Percentiles rank a stretch among this genome's conserved stretches.
Evolutionary conservation across 53 echinoderm and acorn worm species (phyloP).

Genomic region (Luidia sarsii): DNA sequence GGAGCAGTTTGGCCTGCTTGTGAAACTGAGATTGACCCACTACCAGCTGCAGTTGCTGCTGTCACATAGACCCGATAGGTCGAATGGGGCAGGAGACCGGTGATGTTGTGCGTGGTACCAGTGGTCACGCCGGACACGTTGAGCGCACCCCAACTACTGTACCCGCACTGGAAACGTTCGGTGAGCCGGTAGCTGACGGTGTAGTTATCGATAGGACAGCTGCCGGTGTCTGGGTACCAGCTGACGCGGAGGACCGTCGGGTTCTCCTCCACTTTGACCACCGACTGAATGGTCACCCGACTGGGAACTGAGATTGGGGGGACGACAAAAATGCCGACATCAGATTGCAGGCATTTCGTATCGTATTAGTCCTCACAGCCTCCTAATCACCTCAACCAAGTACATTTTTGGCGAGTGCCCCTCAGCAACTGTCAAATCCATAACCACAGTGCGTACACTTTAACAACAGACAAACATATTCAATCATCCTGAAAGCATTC

Average conservation of each 20-base stretch:
- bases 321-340: too few relatives aligned
- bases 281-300: neutral
- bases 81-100: constrained; percentile 46
- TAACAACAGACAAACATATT: too few relatives aligned
- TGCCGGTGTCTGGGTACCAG: constrained; percentile 16
- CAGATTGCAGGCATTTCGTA: too few relatives aligned
- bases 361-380: too few relatives aligned
- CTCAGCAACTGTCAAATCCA: too few relatives aligned
- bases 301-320: constrained; percentile 22
- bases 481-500: too few relatives aligned
- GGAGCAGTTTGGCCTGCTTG: too few relatives aligned
- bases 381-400: too few relatives aligned
- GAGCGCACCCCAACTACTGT: too few relatives aligned
- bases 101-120: neutral
- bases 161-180: constrained; percentile 6
- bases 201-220: constrained; percentile 33
- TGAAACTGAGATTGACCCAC: too few relatives aligned
- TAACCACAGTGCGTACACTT: too few relatives aligned
- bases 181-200: constrained; percentile 11
- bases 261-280: neutral
- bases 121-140: neutral
- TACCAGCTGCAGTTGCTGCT: constrained; percentile 26
- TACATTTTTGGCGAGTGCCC: too few relatives aligned
- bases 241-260: constrained; percentile 8
- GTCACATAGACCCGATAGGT: constrained; percentile 17